These are phyloP conservation scores for Meliscaeva auricollis DNA, from an alignment of 2,888 invertebrate genomes.

Conservation along the genomic window DNA sequence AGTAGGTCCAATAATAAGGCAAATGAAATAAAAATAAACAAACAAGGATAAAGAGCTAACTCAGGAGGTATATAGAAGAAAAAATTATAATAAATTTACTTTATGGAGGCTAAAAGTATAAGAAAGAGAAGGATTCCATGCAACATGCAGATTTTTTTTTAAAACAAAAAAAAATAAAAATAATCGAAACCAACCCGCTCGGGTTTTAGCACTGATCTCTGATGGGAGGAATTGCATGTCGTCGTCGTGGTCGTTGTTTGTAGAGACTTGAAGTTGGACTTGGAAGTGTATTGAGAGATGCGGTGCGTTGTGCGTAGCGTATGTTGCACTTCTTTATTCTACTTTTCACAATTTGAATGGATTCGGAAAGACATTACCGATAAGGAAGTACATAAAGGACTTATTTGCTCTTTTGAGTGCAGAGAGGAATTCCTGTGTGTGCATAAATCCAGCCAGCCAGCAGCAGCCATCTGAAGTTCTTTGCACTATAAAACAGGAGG, in stretches of 20 bases:
- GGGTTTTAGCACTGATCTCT: constrained; percentile 50
- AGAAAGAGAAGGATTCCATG: constrained; percentile 51
- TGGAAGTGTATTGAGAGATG: constrained; percentile 17
- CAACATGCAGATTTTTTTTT: constrained; percentile 49
- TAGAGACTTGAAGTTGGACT: not conserved
- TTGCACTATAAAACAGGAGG: not conserved
- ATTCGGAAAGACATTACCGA: constrained; percentile 76
- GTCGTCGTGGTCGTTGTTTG: not conserved
- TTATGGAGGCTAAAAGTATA: constrained; percentile 60
- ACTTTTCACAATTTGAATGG: constrained; percentile 76
- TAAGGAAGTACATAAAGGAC: constrained; percentile 76
- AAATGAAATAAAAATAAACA: constrained; percentile 40
- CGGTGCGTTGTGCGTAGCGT: constrained; percentile 65
- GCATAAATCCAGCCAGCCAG: constrained; percentile 63
- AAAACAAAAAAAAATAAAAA: not conserved
- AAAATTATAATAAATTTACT: constrained; percentile 68
- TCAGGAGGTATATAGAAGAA: constrained; percentile 16
- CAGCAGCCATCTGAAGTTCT: not conserved
- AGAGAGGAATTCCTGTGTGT: constrained; percentile 64
- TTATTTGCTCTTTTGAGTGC: constrained; percentile 62
- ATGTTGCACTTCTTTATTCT: constrained; percentile 73
- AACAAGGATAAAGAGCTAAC: constrained; percentile 39
- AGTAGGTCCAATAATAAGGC: constrained; percentile 57
- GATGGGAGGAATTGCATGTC: constrained; percentile 15
- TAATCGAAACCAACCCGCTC: constrained; percentile 29